These are phyloP conservation scores for Pedetes capensis DNA, from an alignment of 2,113 vertebrate genomes.

Conservation along the genomic window DNA sequence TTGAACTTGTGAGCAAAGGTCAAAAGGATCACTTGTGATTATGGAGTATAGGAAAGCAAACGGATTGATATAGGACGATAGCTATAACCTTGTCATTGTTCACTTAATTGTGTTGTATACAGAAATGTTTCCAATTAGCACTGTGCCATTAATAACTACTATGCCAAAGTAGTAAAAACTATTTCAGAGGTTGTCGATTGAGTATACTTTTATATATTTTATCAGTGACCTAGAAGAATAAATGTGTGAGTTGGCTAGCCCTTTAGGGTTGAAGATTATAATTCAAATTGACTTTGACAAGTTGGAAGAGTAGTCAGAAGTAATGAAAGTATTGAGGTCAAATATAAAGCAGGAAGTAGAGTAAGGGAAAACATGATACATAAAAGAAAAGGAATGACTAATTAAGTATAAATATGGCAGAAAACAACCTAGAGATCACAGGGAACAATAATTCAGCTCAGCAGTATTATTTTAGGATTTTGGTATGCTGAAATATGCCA, in stretches of 20 bases:
- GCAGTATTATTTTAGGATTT: neutral
- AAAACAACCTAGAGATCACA: slow-evolving; percentile 39
- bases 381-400: slow-evolving; percentile 32
- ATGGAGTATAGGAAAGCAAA: neutral
- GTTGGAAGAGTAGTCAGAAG: slow-evolving; percentile 44
- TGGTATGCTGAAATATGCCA: neutral
- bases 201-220: slow-evolving; percentile 37
- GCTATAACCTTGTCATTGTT: slow-evolving; percentile 2
- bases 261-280: slow-evolving; percentile 39
- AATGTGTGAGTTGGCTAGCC: neutral
- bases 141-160: neutral
- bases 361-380: slow-evolving; percentile 4
- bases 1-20: neutral
- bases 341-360: slow-evolving; percentile 25
- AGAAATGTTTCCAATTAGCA: slow-evolving; percentile 7
- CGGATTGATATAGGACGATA: neutral
- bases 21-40: neutral
- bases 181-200: neutral
- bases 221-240: slow-evolving; percentile 38
- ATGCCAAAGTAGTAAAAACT: neutral
- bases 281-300: slow-evolving; percentile 59
- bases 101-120: neutral
- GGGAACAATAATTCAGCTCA: neutral
- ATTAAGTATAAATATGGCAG: neutral
- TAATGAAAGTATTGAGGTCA: slow-evolving; percentile 50